Percentiles rank a stretch among this genome's conserved stretches.
Evolutionary conservation across 2,888 invertebrate genomes (phyloP).

Genomic region (Andrena dorsata): DNA sequence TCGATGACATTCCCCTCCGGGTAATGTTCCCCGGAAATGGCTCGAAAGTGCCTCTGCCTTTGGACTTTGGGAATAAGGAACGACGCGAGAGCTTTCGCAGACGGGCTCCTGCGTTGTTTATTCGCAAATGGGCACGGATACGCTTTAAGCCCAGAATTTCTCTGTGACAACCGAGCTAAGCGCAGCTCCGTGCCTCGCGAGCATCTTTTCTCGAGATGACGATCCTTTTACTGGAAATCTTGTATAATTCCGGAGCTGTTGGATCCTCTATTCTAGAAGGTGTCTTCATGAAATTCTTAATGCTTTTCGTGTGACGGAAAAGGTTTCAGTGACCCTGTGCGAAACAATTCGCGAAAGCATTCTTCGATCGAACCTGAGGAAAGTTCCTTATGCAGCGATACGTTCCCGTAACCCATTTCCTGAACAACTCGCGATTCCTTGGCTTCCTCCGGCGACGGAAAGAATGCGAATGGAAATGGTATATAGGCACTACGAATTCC

Average conservation of each 20-base stretch:
- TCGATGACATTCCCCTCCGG: slow-evolving; percentile 35
- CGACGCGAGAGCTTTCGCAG: neutral
- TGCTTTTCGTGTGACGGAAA: too few species aligned
- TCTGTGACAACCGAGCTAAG: neutral
- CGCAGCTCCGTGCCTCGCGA: too few species aligned
- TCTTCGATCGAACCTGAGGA: slow-evolving; percentile 2
- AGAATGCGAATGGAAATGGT: slow-evolving; percentile 14
- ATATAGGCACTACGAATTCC: neutral
- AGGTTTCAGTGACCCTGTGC: neutral
- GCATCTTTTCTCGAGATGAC: too few species aligned
- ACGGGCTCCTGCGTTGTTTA: neutral
- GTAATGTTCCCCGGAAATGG: slow-evolving; percentile 17
- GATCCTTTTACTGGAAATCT: too few species aligned
- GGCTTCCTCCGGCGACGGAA: neutral
- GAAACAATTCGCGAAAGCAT: neutral
- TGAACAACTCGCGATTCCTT: slow-evolving; percentile 22
- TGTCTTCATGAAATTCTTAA: too few species aligned
- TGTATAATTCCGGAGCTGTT: too few species aligned
- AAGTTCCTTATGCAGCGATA: slow-evolving; percentile 1
- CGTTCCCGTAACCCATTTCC: slow-evolving; percentile 36
- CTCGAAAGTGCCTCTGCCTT: slow-evolving; percentile 5
- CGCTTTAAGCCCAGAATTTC: neutral
- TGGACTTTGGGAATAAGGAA: neutral
- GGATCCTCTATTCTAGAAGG: too few species aligned
- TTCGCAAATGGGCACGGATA: neutral